Percentiles rank a stretch among this genome's conserved stretches.
phyloP scores from a whole-genome alignment of 2,888 invertebrate species.

The Ophioninae sp. region DNA sequence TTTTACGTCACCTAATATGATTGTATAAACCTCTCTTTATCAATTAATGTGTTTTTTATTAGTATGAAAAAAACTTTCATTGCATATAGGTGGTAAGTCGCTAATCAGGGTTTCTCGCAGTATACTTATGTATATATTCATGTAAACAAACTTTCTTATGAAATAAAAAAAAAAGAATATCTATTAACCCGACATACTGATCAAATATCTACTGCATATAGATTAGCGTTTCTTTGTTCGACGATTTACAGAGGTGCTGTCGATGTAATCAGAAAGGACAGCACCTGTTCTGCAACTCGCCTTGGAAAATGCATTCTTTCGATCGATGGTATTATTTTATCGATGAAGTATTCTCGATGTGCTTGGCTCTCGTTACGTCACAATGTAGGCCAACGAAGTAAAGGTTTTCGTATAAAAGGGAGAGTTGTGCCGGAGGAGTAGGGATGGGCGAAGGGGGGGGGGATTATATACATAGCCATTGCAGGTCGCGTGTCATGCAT shows the following conservation, averaged over 20 bases:
- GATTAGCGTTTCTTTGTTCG: neutral
- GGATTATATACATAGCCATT: slow-evolving; percentile 67
- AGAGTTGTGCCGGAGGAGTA: neutral
- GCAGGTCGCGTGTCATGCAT: slow-evolving; percentile 79
- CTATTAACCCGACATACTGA: too few relatives aligned
- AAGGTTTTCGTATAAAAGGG: slow-evolving; percentile 35
- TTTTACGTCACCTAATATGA: too few relatives aligned
- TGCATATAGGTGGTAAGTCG: too few relatives aligned
- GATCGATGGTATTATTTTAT: slow-evolving; percentile 27
- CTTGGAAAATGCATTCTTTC: neutral
- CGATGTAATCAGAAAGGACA: neutral
- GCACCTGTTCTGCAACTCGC: slow-evolving; percentile 25
- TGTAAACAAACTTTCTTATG: too few relatives aligned
- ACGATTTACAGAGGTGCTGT: neutral
- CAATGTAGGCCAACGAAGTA: slow-evolving; percentile 8
- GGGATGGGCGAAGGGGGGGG: too few relatives aligned
- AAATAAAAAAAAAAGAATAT: too few relatives aligned
- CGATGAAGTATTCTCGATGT: slow-evolving; percentile 27
- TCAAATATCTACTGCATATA: neutral
- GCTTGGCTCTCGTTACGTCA: slow-evolving; percentile 10
- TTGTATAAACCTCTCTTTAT: too few relatives aligned
- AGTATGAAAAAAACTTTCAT: too few relatives aligned
- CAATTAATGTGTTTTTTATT: too few relatives aligned
- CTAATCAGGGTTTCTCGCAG: too few relatives aligned
- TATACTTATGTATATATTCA: too few relatives aligned